Evolutionary conservation across 2,888 invertebrate genomes (phyloP).

Genomic region (Amphipyra berbera): DNA sequence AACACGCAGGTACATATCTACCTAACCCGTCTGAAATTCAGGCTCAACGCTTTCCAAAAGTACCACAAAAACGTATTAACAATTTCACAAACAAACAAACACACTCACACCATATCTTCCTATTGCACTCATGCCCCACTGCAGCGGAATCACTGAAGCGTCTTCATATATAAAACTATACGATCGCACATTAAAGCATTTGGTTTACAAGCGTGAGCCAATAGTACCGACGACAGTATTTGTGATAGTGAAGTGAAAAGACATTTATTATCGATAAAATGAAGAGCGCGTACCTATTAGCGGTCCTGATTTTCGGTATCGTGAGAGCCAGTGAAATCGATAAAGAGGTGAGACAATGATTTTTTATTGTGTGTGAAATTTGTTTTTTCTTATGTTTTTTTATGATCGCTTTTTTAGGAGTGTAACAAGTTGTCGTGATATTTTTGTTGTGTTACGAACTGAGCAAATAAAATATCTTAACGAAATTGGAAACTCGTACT

Average conservation of each 20-base stretch:
- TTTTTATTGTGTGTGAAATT: conserved; percentile 5
- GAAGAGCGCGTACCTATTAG: conserved; percentile 78
- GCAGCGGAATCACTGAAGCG: conserved; percentile 68
- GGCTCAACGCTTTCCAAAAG: too few relatives aligned
- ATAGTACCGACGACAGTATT: conserved; percentile 39
- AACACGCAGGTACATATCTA: too few relatives aligned
- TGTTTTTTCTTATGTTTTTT: not conserved
- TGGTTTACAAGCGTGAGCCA: conserved; percentile 69
- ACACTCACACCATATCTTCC: conserved; percentile 2
- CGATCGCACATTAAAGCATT: conserved; percentile 76
- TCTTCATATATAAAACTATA: conserved; percentile 81
- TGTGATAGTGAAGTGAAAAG: conserved; percentile 81
- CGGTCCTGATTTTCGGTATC: conserved; percentile 82
- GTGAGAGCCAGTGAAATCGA: conserved; percentile 79
- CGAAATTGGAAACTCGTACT: too few relatives aligned
- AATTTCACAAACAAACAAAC: conserved; percentile 30
- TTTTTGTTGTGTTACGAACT: too few relatives aligned
- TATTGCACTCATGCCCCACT: conserved; percentile 71
- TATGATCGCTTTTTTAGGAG: too few relatives aligned
- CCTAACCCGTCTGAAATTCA: too few relatives aligned
- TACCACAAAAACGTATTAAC: not conserved
- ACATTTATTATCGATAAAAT: conserved; percentile 68
- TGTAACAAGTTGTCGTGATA: too few relatives aligned
- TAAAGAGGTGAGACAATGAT: conserved; percentile 74
- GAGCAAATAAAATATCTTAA: too few relatives aligned